Evolutionary conservation across 2,113 vertebrate genomes (phyloP).

Genomic region (Apteryx mantelli): DNA sequence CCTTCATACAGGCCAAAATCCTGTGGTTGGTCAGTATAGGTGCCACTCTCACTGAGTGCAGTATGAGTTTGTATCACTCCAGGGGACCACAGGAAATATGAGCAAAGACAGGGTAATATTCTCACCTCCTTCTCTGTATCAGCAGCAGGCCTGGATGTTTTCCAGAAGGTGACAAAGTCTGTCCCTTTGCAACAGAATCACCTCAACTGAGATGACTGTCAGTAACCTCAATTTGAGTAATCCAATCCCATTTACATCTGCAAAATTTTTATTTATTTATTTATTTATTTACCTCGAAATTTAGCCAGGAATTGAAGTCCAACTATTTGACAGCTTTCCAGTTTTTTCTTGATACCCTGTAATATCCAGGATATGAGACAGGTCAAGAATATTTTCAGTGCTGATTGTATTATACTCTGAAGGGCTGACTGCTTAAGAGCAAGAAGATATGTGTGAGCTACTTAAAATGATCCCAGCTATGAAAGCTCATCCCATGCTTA

Average conservation of each 20-base stretch:
- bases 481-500: not conserved
- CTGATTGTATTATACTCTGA: not conserved
- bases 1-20: not conserved
- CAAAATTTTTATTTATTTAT: not conserved
- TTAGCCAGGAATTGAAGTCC: not conserved
- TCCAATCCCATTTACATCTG: not conserved
- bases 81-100: not conserved
- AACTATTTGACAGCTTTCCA: not conserved
- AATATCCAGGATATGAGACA: not conserved
- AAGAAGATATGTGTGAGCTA: not conserved
- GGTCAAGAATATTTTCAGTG: not conserved
- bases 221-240: not conserved
- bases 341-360: not conserved
- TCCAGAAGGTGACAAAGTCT: not conserved
- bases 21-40: not conserved
- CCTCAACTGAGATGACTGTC: not conserved
- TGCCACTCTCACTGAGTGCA: not conserved
- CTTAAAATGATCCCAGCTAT: not conserved
- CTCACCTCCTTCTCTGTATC: not conserved
- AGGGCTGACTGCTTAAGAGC: not conserved
- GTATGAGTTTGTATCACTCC: accelerated
- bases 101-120: not conserved
- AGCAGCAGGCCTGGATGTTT: not conserved
- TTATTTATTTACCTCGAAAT: not conserved
- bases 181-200: not conserved